Evolutionary conservation across 2,797 vertebrate genomes (phyloP).

Genomic region (Smutsia temminckii): DNA sequence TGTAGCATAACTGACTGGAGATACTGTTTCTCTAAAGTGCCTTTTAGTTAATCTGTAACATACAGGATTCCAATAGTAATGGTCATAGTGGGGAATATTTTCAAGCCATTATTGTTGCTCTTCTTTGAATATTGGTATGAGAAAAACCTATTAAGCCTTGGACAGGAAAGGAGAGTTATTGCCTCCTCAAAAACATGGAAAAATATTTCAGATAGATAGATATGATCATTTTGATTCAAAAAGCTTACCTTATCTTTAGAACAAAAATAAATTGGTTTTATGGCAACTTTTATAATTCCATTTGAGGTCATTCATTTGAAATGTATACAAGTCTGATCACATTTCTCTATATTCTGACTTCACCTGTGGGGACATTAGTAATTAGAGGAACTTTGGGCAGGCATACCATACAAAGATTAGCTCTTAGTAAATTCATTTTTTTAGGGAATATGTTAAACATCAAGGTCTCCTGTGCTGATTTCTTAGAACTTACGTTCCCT

Average conservation of each 20-base stretch:
- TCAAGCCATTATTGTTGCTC: not conserved
- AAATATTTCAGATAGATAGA: not conserved
- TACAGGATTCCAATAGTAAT: not conserved
- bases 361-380: not conserved
- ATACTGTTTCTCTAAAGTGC: not conserved
- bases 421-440: not conserved
- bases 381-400: not conserved
- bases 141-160: not conserved
- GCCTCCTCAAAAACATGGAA: not conserved
- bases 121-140: not conserved
- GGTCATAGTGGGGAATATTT: not conserved
- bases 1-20: not conserved
- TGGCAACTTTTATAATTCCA: not conserved
- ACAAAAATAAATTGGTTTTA: not conserved
- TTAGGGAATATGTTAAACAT: not conserved
- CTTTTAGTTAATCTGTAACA: not conserved
- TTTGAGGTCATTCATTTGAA: not conserved
- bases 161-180: not conserved
- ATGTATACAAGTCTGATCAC: not conserved
- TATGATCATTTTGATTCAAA: conserved; percentile 11
- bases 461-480: not conserved
- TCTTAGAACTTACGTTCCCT: not conserved
- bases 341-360: not conserved
- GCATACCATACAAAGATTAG: not conserved
- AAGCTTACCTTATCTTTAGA: not conserved